Percentiles rank a stretch among this genome's conserved stretches.
Evolutionary conservation across 2,113 vertebrate genomes (phyloP).

Genomic region (human (Homo sapiens)): DNA sequence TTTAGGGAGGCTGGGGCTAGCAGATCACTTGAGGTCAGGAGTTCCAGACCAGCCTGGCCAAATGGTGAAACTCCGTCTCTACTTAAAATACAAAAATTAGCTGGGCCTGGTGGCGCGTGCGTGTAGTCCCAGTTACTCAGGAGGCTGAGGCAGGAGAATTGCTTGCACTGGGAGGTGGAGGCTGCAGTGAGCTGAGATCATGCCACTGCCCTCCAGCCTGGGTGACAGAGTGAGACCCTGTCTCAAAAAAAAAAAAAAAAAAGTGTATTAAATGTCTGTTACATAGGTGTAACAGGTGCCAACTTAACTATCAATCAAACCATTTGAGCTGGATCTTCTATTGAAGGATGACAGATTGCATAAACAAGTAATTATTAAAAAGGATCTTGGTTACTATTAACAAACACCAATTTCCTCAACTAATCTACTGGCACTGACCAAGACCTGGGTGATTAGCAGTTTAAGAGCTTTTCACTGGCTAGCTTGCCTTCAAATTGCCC

Average conservation of each 20-base stretch:
- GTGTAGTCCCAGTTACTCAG: no score
- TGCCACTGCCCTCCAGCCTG: no score
- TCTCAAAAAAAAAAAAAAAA: not conserved
- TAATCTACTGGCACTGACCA: not conserved
- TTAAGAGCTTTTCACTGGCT: not conserved
- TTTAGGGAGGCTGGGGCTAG: no score
- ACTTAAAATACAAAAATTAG: no score
- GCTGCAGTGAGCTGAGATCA: no score
- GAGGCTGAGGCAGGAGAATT: no score
- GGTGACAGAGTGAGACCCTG: no score
- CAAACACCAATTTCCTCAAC: not conserved
- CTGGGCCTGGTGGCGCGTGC: no score
- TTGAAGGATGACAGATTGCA: not conserved
- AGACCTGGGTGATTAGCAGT: not conserved
- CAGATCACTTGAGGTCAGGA: no score
- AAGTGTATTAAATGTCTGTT: not conserved
- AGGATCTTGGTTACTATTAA: not conserved
- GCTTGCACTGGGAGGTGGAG: no score
- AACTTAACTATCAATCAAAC: not conserved
- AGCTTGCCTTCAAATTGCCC: not conserved
- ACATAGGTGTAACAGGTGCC: not conserved
- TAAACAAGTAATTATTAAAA: not conserved
- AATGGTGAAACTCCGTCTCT: no score
- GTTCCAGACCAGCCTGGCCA: no score
- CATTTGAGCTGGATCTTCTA: not conserved